Evolutionary conservation across 2,888 invertebrate species (phyloP), one percentile per base, ranked within the genome.

Genomic region (Napeogenes sylphis): DNA sequence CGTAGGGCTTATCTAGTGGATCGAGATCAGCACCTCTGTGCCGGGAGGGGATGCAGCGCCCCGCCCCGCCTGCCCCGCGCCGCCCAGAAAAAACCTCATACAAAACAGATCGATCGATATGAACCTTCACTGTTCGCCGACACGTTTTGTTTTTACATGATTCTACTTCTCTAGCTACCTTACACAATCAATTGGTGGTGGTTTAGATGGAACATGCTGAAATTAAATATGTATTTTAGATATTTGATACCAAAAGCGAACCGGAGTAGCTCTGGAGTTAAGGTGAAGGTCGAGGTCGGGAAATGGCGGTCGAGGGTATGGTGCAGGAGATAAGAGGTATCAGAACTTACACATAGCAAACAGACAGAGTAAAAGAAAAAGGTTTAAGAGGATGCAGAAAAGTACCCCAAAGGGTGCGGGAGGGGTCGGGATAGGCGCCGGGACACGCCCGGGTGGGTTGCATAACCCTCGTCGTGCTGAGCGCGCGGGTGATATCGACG

Each of bases 31-130:
- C 73, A 70, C 68, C 65, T 63, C 65, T 56, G 69, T 67, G 67
- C 64, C 69, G 68, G 69, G 70, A 66, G 72, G 68, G 70, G 70
- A 66, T 78, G 79, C 79, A 73, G 75, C 81, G 51, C 51, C 51
- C 51, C 51, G 79, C 81, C 79, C 76, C 81, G 76, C 77, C 79
- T 21, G 21, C 21, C 21, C 74, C 75, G 74, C 72, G 63, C 73
- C 68, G 70, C 75, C 73, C 74, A 72, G 72, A 80, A 80, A 81
- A 84, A 83, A 84, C 80, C 83, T 85, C 79, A 82, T 82, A 85
- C 84, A 82, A 84, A 85, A 85, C 86, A 84, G 77, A 85, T 83
- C 84, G 88, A 88, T 89, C 88, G 81, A 88, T 88, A 87, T 77
- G 73, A 73, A 80, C 70, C 75, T 75, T 77, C 80, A 80, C 82